Evolutionary conservation across 2,888 invertebrate species (phyloP), one percentile per base, ranked within the genome.

Genomic region (Pyrrhosoma nymphula): DNA sequence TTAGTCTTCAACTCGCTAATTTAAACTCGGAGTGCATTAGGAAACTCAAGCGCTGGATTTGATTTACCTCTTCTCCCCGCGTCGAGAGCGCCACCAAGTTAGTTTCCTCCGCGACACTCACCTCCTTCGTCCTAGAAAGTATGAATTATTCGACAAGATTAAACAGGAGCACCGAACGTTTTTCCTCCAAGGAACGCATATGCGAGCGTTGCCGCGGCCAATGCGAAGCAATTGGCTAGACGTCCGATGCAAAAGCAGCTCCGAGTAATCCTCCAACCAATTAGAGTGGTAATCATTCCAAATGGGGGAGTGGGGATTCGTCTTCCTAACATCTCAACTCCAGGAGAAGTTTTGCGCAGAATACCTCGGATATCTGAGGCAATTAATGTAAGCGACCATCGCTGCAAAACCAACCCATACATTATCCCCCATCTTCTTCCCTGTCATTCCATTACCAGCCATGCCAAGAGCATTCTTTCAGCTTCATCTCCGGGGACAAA

Each of bases 241-340:
- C 10, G 88, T 88, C 88, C 47, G 88, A 47, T 18, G 35, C 55
- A 47, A 88, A 39, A 88, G 26, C 88, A 39, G 88, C 6, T 16
- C 47, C 20, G 20, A 35, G 88, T 88, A 88, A 88, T 88, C 47
- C 88, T n/a, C 55, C 10, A 88, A 47, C 88, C 88, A 88, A 88
- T 88, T 47, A 88, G 88, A 39, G 69, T n/a, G n/a, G 10, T n/a
- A 10, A 69, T n/a, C 69, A 69, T 69, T 69, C 69, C 69, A 12
- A 69, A n/a, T 20, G n/a, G 47, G 35, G 88, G 55, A 39, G 88
- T 23, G 39, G 18, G 23, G 47, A 47, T 47, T 88, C 88, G 88
- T 88, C 69, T 88, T 26, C 39, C 39, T 20, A 47, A 88, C 47
- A 47, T 88, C 35, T 39, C 88, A 88, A 55, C 20, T 55, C 35